Percentiles rank a stretch among this genome's conserved stretches.
phyloP scores from a whole-genome alignment of 2,888 invertebrate genomes.

The Tromatobia lineatoria region DNA sequence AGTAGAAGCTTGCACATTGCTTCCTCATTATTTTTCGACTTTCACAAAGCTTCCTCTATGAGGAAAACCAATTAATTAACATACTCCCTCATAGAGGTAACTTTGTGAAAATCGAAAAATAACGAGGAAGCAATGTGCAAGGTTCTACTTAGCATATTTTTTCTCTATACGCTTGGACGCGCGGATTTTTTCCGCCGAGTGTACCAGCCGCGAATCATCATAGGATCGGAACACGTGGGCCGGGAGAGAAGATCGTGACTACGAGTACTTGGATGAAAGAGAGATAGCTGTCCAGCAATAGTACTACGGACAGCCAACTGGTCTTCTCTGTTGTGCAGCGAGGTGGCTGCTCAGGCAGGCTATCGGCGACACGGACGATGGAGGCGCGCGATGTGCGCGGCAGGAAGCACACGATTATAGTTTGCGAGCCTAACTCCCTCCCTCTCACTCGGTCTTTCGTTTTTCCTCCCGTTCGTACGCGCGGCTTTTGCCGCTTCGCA shows the following conservation, averaged over 20 bases:
- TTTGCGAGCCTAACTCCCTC: constrained; percentile 62
- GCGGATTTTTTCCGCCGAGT: not conserved
- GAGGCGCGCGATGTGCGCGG: constrained; percentile 75
- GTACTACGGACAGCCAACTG: constrained; percentile 1
- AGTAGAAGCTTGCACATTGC: no score
- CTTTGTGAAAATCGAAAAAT: no score
- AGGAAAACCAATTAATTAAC: no score
- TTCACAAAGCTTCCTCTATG: no score
- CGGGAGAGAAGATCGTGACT: constrained; percentile 25
- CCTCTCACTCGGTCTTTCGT: constrained; percentile 32
- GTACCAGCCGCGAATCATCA: not conserved
- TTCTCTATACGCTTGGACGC: not conserved
- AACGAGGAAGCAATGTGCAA: no score
- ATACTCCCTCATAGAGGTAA: no score
- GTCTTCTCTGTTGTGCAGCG: constrained; percentile 35
- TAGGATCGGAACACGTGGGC: constrained; percentile 30
- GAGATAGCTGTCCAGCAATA: constrained; percentile 13
- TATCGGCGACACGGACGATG: constrained; percentile 78
- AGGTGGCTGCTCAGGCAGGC: constrained; percentile 71
- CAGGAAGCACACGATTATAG: constrained; percentile 83
- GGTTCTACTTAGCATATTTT: no score
- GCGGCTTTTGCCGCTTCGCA: constrained; percentile 7
- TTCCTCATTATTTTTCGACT: no score
- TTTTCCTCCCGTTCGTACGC: constrained; percentile 28
- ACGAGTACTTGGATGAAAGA: constrained; percentile 19